Conservation (phyloP, 2,113 vertebrate species). For the Zapus hudsonius region DNA sequence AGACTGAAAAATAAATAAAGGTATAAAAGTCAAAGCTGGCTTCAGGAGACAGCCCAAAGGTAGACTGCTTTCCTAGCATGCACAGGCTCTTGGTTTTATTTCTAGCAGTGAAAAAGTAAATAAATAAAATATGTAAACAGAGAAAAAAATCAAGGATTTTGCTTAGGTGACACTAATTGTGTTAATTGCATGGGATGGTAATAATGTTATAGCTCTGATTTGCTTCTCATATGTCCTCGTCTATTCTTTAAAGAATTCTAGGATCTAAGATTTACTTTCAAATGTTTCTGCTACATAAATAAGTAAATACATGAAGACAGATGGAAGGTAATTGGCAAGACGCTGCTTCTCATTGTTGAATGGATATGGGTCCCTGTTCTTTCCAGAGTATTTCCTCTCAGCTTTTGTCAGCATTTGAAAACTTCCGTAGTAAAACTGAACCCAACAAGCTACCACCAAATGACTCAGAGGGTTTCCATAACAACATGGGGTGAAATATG, state of each 20-base stretch:
- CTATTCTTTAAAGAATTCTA: neutral
- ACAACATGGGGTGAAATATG: neutral
- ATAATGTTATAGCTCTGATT: neutral
- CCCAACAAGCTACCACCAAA: neutral
- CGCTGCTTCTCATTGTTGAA: neutral
- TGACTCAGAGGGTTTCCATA: neutral
- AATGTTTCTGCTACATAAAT: neutral
- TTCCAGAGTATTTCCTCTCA: neutral
- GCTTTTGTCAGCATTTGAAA: slow-evolving; percentile 15
- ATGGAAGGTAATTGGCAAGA: neutral
- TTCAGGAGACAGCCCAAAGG: too few species aligned
- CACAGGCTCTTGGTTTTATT: too few species aligned
- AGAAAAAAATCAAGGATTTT: neutral
- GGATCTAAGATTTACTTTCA: neutral
- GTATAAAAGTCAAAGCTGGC: too few species aligned
- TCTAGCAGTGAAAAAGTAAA: too few species aligned
- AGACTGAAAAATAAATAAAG: too few species aligned
- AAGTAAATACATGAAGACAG: neutral
- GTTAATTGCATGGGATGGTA: neutral
- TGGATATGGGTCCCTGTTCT: neutral
- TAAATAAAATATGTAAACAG: too few species aligned
- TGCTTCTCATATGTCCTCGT: neutral
- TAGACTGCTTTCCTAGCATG: too few species aligned
- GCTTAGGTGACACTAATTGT: neutral
- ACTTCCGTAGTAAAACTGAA: neutral